Conservation (phyloP, 1,140 invertebrate species). For the Drosophila ambigua region DNA sequence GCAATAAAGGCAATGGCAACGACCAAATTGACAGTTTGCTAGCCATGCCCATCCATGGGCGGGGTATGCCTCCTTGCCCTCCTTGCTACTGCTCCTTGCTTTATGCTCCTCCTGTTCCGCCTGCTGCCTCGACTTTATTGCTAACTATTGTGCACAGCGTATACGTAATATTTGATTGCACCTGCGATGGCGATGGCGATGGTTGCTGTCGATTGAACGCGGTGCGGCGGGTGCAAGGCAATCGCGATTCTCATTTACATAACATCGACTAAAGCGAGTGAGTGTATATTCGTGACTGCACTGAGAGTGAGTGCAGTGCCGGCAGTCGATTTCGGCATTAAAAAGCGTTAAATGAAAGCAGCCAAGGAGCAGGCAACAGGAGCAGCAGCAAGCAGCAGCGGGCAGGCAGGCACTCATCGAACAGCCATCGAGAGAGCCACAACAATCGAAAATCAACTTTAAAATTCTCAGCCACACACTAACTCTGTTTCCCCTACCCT, state of each 20-base stretch:
- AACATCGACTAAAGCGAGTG: conserved; percentile 54
- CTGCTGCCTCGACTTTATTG: conserved; percentile 36
- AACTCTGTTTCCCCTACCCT: conserved; percentile 2
- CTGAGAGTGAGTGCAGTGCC: conserved; percentile 45
- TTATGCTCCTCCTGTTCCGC: not conserved
- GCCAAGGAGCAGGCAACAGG: conserved; percentile 7
- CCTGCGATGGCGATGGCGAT: conserved; percentile 37
- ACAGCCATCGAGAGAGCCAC: conserved; percentile 21
- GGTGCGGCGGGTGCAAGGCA: conserved; percentile 7
- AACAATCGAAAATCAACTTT: conserved; percentile 68
- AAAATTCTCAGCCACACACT: conserved; percentile 57
- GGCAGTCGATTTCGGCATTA: conserved; percentile 65
- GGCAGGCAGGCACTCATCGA: conserved; percentile 5
- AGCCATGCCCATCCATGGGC: conserved; percentile 23
- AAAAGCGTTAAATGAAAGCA: conserved; percentile 73
- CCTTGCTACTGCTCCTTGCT: not conserved
- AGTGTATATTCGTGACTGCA: conserved; percentile 13
- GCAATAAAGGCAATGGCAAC: conserved; percentile 50
- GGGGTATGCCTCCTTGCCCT: conserved; percentile 8
- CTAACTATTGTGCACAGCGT: conserved; percentile 54
- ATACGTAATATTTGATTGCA: conserved; percentile 78
- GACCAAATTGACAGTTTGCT: conserved; percentile 76
- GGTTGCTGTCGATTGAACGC: conserved; percentile 58
- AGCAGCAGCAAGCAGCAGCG: conserved; percentile 36
- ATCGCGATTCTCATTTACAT: conserved; percentile 77